phyloP scores from a whole-genome alignment of 2,113 vertebrate genomes.

The Saguinus imperator region DNA sequence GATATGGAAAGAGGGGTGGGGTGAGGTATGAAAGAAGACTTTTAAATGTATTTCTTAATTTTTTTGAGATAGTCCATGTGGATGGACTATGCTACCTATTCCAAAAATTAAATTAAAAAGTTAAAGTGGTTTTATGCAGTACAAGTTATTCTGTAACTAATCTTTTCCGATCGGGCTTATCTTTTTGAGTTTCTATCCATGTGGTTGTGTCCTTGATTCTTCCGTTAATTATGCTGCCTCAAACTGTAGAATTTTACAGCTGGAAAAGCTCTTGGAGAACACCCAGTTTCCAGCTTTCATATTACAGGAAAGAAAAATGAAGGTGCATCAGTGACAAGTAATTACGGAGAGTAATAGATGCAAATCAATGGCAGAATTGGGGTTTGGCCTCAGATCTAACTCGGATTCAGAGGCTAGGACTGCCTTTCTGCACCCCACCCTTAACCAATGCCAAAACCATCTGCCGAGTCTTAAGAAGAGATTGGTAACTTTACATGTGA shows the following conservation, averaged over 20 bases:
- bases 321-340: not conserved
- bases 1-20: not conserved
- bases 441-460: not conserved
- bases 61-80: not conserved
- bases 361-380: not conserved
- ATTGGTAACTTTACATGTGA: not conserved
- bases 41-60: not conserved
- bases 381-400: not conserved
- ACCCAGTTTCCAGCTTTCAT: not conserved
- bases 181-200: not conserved
- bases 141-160: not conserved
- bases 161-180: not conserved
- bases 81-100: not conserved
- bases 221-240: not conserved
- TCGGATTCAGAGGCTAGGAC: not conserved
- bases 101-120: conserved; percentile 8
- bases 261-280: not conserved
- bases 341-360: too few species aligned
- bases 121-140: not conserved
- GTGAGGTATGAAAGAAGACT: not conserved
- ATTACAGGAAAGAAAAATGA: not conserved
- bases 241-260: not conserved
- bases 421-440: not conserved
- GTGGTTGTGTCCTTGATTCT: not conserved
- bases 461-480: not conserved